Conservation (phyloP, 2,888 invertebrate species). For the Eugnorisma glareosa region DNA sequence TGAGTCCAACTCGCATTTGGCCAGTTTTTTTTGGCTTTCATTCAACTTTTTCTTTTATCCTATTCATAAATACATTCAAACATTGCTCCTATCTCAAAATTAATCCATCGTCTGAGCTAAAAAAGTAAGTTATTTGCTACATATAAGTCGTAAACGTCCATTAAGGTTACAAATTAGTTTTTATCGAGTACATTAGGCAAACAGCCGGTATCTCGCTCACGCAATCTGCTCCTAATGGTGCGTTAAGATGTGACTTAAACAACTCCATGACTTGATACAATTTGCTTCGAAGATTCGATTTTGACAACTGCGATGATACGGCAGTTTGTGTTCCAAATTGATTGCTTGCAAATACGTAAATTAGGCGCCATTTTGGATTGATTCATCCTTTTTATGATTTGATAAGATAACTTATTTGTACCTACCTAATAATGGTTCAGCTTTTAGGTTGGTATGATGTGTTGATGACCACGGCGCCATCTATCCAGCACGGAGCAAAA, state of each 20-base stretch:
- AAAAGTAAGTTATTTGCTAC: slow-evolving; percentile 28
- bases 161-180: slow-evolving; percentile 83
- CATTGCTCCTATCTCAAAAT: neutral
- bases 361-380: neutral
- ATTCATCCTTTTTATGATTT: slow-evolving; percentile 4
- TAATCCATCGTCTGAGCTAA: neutral
- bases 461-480: no score
- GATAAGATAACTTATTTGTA: neutral
- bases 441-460: neutral
- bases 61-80: neutral
- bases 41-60: neutral
- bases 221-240: slow-evolving; percentile 87
- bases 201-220: slow-evolving; percentile 84
- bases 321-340: slow-evolving; percentile 53
- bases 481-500: no score
- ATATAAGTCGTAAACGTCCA: slow-evolving; percentile 30
- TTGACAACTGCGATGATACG: slow-evolving; percentile 69
- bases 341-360: slow-evolving; percentile 12
- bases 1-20: no score
- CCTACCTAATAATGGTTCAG: neutral
- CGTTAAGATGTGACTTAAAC: slow-evolving; percentile 86
- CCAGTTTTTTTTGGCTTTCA: neutral
- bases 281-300: slow-evolving; percentile 76
- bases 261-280: slow-evolving; percentile 85
- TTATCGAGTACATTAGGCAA: slow-evolving; percentile 86